Percentiles rank a stretch among this genome's conserved stretches.
Conservation (phyloP, 2,113 vertebrate species). For the Oryzias javanicus region DNA sequence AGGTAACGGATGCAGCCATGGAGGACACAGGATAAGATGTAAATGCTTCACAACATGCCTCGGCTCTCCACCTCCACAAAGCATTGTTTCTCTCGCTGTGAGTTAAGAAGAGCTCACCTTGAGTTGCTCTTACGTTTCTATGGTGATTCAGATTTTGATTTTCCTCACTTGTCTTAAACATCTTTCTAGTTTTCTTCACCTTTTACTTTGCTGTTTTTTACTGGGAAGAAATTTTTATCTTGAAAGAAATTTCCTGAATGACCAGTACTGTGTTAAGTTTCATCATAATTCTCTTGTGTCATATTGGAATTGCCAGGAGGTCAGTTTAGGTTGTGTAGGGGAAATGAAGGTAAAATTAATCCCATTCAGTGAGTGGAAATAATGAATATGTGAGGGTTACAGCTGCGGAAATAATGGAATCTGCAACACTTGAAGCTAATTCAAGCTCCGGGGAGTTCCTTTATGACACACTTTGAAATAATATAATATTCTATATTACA, state of each 20-base stretch:
- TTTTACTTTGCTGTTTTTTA: too few species aligned
- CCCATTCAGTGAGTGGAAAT: constrained; percentile 33
- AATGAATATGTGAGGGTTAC: constrained; percentile 31
- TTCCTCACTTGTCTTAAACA: constrained; percentile 17
- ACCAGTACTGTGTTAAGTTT: constrained; percentile 37
- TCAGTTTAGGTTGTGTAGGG: constrained; percentile 41
- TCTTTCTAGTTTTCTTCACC: not conserved
- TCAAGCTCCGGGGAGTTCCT: constrained; percentile 22
- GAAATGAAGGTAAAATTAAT: constrained; percentile 34
- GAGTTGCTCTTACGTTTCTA: constrained; percentile 69
- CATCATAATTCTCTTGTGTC: constrained; percentile 48
- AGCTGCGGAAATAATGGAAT: constrained; percentile 26
- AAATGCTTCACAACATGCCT: constrained; percentile 7
- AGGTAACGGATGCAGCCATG: not conserved
- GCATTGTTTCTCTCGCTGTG: constrained; percentile 49
- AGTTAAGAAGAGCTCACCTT: constrained; percentile 62
- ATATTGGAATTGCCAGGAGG: constrained; percentile 43
- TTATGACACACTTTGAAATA: constrained; percentile 21
- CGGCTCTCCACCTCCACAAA: constrained; percentile 49
- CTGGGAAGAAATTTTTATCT: constrained; percentile 39
- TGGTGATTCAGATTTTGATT: constrained; percentile 61
- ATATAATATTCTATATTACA: not conserved
- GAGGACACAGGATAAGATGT: not conserved
- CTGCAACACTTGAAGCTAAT: constrained; percentile 26
- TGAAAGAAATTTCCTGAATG: constrained; percentile 28